These are phyloP conservation scores for Penelope pileata DNA, from an alignment of 2,113 vertebrate species.

Conservation along the genomic window DNA sequence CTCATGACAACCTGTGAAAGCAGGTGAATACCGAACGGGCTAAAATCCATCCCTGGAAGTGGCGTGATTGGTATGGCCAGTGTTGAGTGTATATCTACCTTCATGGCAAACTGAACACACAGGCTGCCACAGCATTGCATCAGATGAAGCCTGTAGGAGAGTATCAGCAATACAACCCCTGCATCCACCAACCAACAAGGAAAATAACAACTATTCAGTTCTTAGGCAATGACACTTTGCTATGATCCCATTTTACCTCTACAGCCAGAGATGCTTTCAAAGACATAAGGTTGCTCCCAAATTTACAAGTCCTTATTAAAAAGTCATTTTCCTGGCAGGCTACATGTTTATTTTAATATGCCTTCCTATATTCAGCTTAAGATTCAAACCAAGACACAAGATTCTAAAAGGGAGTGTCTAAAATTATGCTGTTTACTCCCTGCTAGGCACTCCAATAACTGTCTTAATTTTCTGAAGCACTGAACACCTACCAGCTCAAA, in stretches of 20 bases:
- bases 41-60: background rate
- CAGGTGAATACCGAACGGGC: background rate
- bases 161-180: background rate
- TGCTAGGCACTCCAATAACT: background rate
- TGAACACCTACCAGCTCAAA: slow-evolving; percentile 5
- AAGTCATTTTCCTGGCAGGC: background rate
- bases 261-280: background rate
- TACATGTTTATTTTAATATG: background rate
- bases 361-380: background rate
- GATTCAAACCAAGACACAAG: background rate
- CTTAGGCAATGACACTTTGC: background rate
- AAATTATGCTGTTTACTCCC: background rate
- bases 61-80: background rate
- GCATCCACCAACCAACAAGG: background rate
- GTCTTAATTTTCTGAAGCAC: slow-evolving; percentile 10
- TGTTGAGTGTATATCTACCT: background rate
- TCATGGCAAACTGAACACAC: background rate
- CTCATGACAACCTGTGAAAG: background rate
- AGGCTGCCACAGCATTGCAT: background rate
- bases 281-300: background rate
- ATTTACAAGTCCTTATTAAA: background rate
- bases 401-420: background rate
- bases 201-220: background rate
- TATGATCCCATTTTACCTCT: background rate
- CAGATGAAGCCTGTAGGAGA: background rate